Evolutionary conservation across 2,888 invertebrate species (phyloP), one percentile per base, ranked within the genome.

Genomic region (Apamea epomidion): DNA sequence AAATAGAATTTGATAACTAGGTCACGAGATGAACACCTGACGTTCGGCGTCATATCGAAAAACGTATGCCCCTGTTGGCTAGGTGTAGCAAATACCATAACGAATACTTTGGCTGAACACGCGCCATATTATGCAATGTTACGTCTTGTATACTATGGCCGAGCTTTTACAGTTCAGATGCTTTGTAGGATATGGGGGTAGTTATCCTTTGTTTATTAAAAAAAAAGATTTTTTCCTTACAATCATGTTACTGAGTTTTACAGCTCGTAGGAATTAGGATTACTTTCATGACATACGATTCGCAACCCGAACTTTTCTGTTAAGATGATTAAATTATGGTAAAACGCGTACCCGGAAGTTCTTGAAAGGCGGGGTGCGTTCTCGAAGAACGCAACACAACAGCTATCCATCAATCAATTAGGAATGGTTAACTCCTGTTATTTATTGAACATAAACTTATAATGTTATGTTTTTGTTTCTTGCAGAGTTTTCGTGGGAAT

Each of bases 51-150:
- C 96, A 97, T 96, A 96, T 96, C 93, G 95, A 94, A 95, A 95
- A 96, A 96, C 96, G 95, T 97, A 97, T 96, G 97, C 96, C 95
- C 95, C 94, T 93, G 95, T 96, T 96, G 95, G 96, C 96, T 96
- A 95, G 96, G 96, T 96, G 96, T 95, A 96, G 95, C 96, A 96
- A 97, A 97, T 96, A 95, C 96, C 96, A 96, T 96, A 96, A 96
- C 96, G 97, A 97, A 97, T 96, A 97, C 95, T 97, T 97, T 96
- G 95, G 96, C 95, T 95, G 96, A 96, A 95, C 95, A 95, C 95
- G 95, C 94, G 95, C 93, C 94, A 94, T 96, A 96, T 97, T 97
- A 97, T 96, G 96, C 96, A 97, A 97, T 94, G 93, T 94, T 96
- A 95, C 94, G 91, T 93, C 94, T 94, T 95, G 94, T 95, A 95